Conservation (phyloP, 2,797 vertebrate species). For the Lateolabrax maculatus region DNA sequence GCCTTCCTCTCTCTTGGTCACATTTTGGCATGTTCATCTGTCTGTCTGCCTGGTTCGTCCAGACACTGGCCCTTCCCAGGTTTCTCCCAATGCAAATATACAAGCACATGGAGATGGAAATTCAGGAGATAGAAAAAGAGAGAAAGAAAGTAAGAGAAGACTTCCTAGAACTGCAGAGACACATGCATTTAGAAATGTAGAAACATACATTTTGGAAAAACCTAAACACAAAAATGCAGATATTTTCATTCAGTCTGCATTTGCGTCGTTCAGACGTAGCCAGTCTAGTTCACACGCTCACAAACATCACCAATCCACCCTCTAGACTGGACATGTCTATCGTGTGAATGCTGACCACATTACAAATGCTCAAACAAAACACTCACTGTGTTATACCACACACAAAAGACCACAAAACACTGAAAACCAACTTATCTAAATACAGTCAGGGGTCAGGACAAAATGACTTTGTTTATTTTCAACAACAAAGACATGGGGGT, state of each 20-base stretch:
- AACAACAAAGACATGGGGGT: constrained; percentile 54
- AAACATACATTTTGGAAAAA: constrained; percentile 25
- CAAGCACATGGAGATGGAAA: constrained; percentile 62
- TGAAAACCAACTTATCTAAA: constrained; percentile 73
- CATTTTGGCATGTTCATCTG: constrained; percentile 70
- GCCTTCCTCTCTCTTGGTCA: constrained; percentile 71
- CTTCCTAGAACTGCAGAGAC: constrained; percentile 57
- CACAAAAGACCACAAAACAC: constrained; percentile 66
- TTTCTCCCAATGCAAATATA: constrained; percentile 71
- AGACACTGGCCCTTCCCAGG: constrained; percentile 62
- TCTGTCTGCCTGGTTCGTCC: constrained; percentile 67
- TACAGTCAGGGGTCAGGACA: constrained; percentile 58
- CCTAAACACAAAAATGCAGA: constrained; percentile 40
- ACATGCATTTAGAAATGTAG: constrained; percentile 45
- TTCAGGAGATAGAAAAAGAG: constrained; percentile 27
- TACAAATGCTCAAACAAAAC: constrained; percentile 76
- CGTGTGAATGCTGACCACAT: constrained; percentile 79
- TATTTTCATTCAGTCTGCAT: constrained; percentile 22
- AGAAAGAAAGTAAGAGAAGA: constrained; percentile 1
- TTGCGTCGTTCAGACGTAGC: constrained; percentile 2
- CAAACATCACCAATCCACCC: constrained; percentile 26
- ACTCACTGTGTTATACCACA: constrained; percentile 69
- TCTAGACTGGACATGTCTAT: constrained; percentile 56
- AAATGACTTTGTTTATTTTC: constrained; percentile 55
- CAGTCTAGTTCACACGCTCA: constrained; percentile 41